Base-by-base conservation (phyloP, 2,113 vertebrate species). In the Anas platyrhynchos region DNA sequence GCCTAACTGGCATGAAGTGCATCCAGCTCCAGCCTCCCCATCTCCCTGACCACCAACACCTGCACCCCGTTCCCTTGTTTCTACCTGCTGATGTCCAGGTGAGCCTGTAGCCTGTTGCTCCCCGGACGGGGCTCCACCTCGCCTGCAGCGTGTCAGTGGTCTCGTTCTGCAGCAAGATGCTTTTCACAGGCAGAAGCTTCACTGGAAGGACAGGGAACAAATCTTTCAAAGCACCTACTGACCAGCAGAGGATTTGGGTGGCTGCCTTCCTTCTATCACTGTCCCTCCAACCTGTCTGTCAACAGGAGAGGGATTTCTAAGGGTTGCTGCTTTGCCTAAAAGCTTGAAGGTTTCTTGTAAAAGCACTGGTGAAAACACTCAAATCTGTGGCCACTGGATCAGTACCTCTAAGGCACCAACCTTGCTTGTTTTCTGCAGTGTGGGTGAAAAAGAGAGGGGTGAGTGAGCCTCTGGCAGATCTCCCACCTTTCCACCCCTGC, bases 81-180 rank as follows among this genome's bases (percentile, higher is more conserved):
- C 29, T 98, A 99, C 99, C 98, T 98, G 96, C 66, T 16, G 98
- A 98, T 16, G 96, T 96, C 99, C 99, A 99, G 38, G 98, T 99
- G 58, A 99, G 98, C 22, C 99, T 97, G 97, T 99, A 99, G 9
- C 99, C 99, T 0, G 98, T 97, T 8, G 99, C 99, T 21, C 99
- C 99, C 15, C 67, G 97, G 13, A 99, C 98, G 0, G 98, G 94
- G 7, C 95, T 90, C 99, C 99, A 99, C 26, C 98, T 91, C 3
- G 98, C 98, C 90, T 98, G 98, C 41, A 99, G 93, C 0, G 98
- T 98, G 97, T 99, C 95, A 3, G 98, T 99, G 43, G 98, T 99
- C 85, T 98, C 97, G 1, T 99, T 99, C 95, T 99, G 98, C 61
- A 99, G 98, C 88, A 96, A 34, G 62, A 99, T 94, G 52, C 96